Evolutionary conservation across 2,888 invertebrate genomes (phyloP), one percentile per base, ranked within the genome.

Genomic region (Lycia hirtaria): DNA sequence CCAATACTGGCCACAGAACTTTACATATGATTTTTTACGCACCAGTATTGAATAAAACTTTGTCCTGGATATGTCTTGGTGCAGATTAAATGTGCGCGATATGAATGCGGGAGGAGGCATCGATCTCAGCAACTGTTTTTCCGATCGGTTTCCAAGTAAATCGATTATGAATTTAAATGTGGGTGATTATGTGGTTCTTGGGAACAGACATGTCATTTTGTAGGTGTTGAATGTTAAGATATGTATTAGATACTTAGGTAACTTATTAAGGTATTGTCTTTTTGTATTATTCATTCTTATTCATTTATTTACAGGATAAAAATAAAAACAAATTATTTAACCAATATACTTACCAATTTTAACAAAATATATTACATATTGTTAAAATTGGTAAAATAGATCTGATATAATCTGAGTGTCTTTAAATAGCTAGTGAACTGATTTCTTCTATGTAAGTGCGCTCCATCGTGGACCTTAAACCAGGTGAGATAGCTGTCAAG

Each of bases 21-120:
- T 67, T 71, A 72, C 75, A 76, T 75, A 72, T 67, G 62, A 68
- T 74, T 76, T 76, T 78, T 75, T 75, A 67, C 65, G 62, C 58
- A 71, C 70, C 72, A 63, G 68, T 43, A 52, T 53, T 71, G 77
- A 72, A 72, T 68, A 71, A 61, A 61, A 67, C 67, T 57, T 65
- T 71, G 73, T 71, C 69, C 71, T 73, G 73, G 73, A 56, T 77
- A 73, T 73, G 72, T 68, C 67, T 68, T 64, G 65, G 58, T 71
- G 76, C 78, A 78, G 79, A 81, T 80, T 80, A 82, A 80, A 75
- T 72, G 74, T 71, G 67, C 76, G 73, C 64, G 72, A 55, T 64
- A 67, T 70, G 83, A 81, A 83, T 85, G 80, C 75, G 67, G 73
- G 83, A 66, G 64, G 60, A 60, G 61, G 41, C 48, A 45, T 43